Conservation (phyloP, 2,797 vertebrate genomes). For the Cynopterus sphinx region DNA sequence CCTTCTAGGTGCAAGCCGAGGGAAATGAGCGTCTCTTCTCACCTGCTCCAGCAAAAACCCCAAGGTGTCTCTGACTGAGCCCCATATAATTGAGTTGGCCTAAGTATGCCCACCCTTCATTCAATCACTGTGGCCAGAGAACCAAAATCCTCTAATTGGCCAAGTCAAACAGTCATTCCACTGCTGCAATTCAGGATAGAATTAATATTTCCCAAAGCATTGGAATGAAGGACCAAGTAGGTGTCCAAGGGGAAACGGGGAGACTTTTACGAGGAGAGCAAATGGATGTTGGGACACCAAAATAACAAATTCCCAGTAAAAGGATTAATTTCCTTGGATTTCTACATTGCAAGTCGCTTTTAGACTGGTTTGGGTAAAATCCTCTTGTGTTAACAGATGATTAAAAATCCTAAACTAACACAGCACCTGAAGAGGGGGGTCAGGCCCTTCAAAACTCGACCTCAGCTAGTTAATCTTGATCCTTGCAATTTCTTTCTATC, state of each 20-base stretch:
- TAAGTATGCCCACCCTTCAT: not conserved
- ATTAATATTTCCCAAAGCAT: not conserved
- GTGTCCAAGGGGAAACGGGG: rapidly evolving
- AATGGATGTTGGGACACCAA: not conserved
- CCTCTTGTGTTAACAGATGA: not conserved
- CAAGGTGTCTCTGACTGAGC: not conserved
- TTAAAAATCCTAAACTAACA: not conserved
- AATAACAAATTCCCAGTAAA: not conserved
- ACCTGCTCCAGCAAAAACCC: not conserved
- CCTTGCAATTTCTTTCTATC: not conserved
- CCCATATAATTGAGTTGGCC: not conserved
- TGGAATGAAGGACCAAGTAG: not conserved
- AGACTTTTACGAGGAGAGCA: not conserved
- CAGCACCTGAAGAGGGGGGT: not conserved
- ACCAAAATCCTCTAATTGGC: not conserved
- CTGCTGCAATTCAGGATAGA: not conserved
- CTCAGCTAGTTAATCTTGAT: not conserved
- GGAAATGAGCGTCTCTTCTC: not conserved
- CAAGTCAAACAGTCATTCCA: not conserved
- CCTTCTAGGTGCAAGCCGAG: not conserved
- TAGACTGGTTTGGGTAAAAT: not conserved
- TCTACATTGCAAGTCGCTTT: not conserved
- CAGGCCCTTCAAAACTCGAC: not conserved
- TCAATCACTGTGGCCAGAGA: not conserved
- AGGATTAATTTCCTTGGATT: not conserved